A percentile compares a stretch with the other conserved stretches of the same genome.
Evolutionary conservation across 2,888 invertebrate species (phyloP).

Genomic region (Xestia rhomboidea): DNA sequence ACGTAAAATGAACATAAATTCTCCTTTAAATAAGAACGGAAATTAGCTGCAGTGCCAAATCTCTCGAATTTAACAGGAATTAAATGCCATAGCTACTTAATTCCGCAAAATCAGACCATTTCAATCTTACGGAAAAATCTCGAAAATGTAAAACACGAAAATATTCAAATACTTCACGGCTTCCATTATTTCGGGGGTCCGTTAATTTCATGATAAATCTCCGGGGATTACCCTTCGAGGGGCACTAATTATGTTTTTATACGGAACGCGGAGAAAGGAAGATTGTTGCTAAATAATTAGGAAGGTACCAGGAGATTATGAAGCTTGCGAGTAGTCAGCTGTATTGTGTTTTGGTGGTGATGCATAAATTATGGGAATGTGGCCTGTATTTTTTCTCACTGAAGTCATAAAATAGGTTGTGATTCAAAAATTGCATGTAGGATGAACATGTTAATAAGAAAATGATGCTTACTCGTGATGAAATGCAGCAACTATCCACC

Average conservation of each 20-base stretch:
- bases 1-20: not conserved
- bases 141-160: constrained; percentile 65
- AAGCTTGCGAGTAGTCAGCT: constrained; percentile 25
- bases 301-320: constrained; percentile 42
- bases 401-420: not conserved
- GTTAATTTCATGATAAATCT: constrained; percentile 76
- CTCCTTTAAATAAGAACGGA: not conserved
- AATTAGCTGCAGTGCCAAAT: not conserved
- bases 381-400: not conserved
- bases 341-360: constrained; percentile 10
- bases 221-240: constrained; percentile 73
- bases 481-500: not conserved
- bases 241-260: constrained; percentile 76
- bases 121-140: constrained; percentile 47
- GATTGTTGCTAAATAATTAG: constrained; percentile 66
- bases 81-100: constrained; percentile 31
- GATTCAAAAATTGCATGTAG: not conserved
- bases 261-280: constrained; percentile 59
- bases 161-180: constrained; percentile 65
- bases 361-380: constrained; percentile 16
- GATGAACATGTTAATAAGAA: not conserved
- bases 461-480: not conserved
- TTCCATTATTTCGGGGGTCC: constrained; percentile 69
- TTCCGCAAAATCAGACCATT: constrained; percentile 25
- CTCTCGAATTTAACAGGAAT: constrained; percentile 5